Evolutionary conservation across 2,113 vertebrate species (phyloP).

Genomic region (Grallaria varia): DNA sequence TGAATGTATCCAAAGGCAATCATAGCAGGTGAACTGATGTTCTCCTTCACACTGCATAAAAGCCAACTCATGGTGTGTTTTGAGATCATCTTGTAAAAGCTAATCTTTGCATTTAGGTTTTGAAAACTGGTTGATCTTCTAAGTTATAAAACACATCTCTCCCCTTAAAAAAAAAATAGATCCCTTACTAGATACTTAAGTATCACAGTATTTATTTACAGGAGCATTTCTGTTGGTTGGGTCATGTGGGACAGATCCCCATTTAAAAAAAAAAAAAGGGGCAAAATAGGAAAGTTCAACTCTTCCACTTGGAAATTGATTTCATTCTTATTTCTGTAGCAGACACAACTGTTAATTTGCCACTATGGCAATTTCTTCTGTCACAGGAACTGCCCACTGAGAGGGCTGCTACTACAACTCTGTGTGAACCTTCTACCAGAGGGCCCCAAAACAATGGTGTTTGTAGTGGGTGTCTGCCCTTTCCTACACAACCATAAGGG

Average conservation of each 20-base stretch:
- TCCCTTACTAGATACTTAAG: not conserved
- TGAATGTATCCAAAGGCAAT: not conserved
- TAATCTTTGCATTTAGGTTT: not conserved
- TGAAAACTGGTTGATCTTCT: not conserved
- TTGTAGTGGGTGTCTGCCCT: not conserved
- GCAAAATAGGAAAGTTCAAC: not conserved
- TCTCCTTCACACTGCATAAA: not conserved
- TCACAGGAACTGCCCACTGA: not conserved
- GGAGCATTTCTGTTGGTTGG: not conserved
- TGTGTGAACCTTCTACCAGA: not conserved
- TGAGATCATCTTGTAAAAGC: not conserved
- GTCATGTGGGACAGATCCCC: not conserved
- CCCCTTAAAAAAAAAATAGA: not conserved
- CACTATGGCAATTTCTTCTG: not conserved
- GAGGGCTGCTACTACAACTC: not conserved
- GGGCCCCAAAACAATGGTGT: not conserved
- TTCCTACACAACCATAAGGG: not conserved
- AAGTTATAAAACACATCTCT: not conserved
- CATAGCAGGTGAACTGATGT: accelerated
- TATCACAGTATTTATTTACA: not conserved
- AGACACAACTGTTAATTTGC: not conserved
- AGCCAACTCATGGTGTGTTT: accelerated
- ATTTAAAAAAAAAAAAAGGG: not conserved
- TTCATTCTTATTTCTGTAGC: not conserved
- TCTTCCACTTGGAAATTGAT: not conserved